Conservation (phyloP, 92 coral and sea anemone species). For the Paramuricea clavata region DNA sequence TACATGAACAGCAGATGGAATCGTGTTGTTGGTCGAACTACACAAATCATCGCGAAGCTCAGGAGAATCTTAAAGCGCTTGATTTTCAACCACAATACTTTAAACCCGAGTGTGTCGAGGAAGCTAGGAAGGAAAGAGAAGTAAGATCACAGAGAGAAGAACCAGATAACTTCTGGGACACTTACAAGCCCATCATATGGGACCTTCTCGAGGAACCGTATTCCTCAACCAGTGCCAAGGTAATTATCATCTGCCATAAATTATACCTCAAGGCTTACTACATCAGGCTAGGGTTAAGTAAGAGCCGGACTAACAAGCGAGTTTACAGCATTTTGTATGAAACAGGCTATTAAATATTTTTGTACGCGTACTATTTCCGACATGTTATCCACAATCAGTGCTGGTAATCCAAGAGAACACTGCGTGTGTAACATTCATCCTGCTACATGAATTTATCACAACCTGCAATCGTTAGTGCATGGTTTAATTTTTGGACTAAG, state of each 20-base stretch:
- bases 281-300: too few relatives aligned
- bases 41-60: constrained; percentile 94
- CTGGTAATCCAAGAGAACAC: too few relatives aligned
- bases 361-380: too few relatives aligned
- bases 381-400: too few relatives aligned
- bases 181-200: constrained; percentile 92
- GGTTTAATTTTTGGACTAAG: too few relatives aligned
- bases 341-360: too few relatives aligned
- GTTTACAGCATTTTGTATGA: too few relatives aligned
- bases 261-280: background rate
- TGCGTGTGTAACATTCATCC: too few relatives aligned
- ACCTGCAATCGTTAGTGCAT: too few relatives aligned
- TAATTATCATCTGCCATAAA: background rate
- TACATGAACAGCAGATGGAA: constrained; percentile 96
- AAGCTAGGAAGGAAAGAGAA: background rate
- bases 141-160: background rate
- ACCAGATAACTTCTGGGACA: constrained; percentile 65
- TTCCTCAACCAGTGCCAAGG: constrained; percentile 94
- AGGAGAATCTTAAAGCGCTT: constrained; percentile 84
- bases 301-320: too few relatives aligned
- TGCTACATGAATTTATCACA: too few relatives aligned
- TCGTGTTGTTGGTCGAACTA: constrained; percentile 97
- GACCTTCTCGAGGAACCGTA: constrained; percentile 98
- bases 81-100: constrained; percentile 88
- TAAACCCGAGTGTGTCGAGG: constrained; percentile 31